Conservation (phyloP, 2,888 invertebrate genomes). For the Phengaris alcon region DNA sequence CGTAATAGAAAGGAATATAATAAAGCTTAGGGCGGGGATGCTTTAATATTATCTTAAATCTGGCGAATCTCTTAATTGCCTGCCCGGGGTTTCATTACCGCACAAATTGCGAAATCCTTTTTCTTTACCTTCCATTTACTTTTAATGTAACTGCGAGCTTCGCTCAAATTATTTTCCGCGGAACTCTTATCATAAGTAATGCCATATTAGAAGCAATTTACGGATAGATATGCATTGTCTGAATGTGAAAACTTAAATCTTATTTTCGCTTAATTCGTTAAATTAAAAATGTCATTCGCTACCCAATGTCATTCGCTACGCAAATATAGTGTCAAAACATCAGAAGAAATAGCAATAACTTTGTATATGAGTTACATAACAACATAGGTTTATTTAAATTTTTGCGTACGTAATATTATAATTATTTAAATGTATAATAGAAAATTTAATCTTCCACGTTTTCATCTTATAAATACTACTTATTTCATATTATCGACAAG, state of each 20-base stretch:
- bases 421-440: no score
- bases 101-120: slow-evolving; percentile 51
- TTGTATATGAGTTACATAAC: background rate
- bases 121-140: slow-evolving; percentile 41
- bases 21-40: slow-evolving; percentile 21
- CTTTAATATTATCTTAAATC: slow-evolving; percentile 28
- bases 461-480: no score
- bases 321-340: background rate
- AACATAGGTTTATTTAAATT: background rate
- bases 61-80: slow-evolving; percentile 54
- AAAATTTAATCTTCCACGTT: no score
- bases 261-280: background rate
- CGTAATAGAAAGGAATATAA: slow-evolving; percentile 17
- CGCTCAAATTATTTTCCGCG: slow-evolving; percentile 19
- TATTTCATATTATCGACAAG: no score
- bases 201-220: slow-evolving; percentile 8
- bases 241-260: background rate
- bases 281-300: background rate
- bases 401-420: no score
- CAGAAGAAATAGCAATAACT: background rate
- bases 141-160: slow-evolving; percentile 32
- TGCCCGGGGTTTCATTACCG: slow-evolving; percentile 56
- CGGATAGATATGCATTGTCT: background rate
- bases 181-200: background rate
- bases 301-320: no score